Evolutionary conservation across 2,113 vertebrate genomes (phyloP), one percentile per base, ranked within the genome.

Genomic region (Numida meleagris): DNA sequence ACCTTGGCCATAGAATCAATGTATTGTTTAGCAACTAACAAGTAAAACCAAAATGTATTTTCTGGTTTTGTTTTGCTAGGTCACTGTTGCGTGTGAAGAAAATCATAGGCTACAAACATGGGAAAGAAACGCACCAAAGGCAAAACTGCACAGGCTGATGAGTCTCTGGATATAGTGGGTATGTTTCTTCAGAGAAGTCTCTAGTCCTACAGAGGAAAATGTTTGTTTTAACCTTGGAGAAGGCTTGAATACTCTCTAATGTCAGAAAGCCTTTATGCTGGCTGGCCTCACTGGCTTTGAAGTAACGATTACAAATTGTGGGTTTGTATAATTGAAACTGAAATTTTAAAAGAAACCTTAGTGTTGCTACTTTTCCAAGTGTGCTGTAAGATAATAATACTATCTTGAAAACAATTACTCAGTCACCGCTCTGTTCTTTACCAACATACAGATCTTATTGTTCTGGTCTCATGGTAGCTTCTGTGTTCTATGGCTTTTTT

Each of bases 41-140:
- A 65, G 27, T 71, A 25, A 74, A 88, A 42, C 7, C 4, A 38
- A 36, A 81, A 57, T 31, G 24, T 66, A 6, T 20, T 38, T 85
- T 77, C 51, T 95, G 27, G 93, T 62, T 87, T 95, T 76, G 94
- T 53, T 94, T 94, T 76, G 16, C 29, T 94, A 98, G 97, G 84
- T 95, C 86, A 62, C 84, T 95, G 16, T 94, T 97, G 81, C 76
- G 67, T 94, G 81, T 97, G 95, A 97, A 88, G 87, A 75, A 93
- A 95, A 90, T 91, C 88, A 25, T 93, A 65, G 89, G 92, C 86
- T 85, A 25, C 88, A 93, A 93, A 61, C 72, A 98, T 98, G 98
- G 97, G 98, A 93, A 98, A 98, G 97, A 98, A 97, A 95, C 97
- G 98, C 82, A 94, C 96, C 95, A 98, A 98, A 84, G 97, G 96